Percentiles rank a stretch among this genome's conserved stretches.
Conservation (phyloP, 2,797 vertebrate species). For the Pogoniulus pusillus region DNA sequence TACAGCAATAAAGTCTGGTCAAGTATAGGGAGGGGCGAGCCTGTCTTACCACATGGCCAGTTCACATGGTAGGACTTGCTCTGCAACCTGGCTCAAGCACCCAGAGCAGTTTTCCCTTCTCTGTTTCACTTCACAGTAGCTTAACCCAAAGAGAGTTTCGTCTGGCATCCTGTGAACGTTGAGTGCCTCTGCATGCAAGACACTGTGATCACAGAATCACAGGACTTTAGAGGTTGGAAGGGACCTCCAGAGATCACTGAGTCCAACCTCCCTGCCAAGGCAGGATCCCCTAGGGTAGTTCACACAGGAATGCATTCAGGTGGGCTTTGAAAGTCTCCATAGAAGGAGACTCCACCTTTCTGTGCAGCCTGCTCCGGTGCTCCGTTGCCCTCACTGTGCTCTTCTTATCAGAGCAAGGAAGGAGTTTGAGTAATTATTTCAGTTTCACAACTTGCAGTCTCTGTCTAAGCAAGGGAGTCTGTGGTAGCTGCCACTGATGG, state of each 20-base stretch:
- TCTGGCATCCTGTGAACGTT: fast-evolving
- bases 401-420: background rate
- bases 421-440: background rate
- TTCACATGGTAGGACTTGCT: background rate
- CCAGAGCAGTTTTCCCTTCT: background rate
- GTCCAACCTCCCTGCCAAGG: too few species aligned
- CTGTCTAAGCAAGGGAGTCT: background rate
- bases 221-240: too few species aligned
- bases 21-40: fast-evolving
- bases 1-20: background rate
- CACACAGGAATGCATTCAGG: too few species aligned
- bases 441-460: background rate
- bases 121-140: background rate
- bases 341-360: too few species aligned
- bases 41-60: fast-evolving
- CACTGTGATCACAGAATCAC: too few species aligned
- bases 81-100: background rate
- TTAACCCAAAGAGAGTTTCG: background rate
- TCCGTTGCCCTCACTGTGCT: background rate
- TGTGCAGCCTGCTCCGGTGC: too few species aligned
- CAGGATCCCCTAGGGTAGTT: too few species aligned
- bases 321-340: too few species aligned
- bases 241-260: too few species aligned
- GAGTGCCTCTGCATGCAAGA: fast-evolving
- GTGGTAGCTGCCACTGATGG: fast-evolving